Base-by-base conservation (phyloP, 2,113 vertebrate species). In the Lepus europaeus region DNA sequence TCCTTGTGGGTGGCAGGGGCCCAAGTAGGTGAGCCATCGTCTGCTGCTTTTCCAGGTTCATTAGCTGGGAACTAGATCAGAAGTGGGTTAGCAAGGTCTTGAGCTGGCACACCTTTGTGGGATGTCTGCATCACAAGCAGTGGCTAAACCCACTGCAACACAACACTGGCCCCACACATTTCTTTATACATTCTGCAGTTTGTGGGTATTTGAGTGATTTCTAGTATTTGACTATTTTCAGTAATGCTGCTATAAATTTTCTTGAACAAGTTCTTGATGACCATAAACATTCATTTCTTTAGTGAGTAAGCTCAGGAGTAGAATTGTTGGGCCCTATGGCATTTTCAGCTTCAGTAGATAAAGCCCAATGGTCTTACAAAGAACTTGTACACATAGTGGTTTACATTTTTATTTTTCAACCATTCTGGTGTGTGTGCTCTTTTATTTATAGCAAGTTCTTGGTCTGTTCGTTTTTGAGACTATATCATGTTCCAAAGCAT, bases 181-280 rank as follows among this genome's bases (percentile, higher is more conserved):
- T 68, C 51, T 70, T 49, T 33, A 56, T 76, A 23, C 19, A 33
- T 74, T 89, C 39, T 82, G 29, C n/a, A 29, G 19, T 64, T 66
- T 66, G 33, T 82, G 16, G 16, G 25, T 29, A 90, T 84, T 81
- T 88, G n/a, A 31, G 53, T 59, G 73, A 81, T 94, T 92, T 91
- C 63, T 17, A 88, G 23, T 59, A 27, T 85, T 87, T 49, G 17
- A 16, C 20, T 88, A 29, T 94, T 59, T 74, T 29, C 70, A 78
- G 59, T 51, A 27, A 2, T 51, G 23, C 31, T 33, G 20, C 14
- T 70, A 29, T 22, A 90, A 87, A 39, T 7, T 56, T 93, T 74
- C 33, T 82, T 68, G 27, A 79, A 29, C 29, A 85, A 79, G 19
- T 63, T 76, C 93, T 39, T 51, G 63, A 45, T 83, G 61, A 89